Evolutionary conservation across 2,888 invertebrate genomes (phyloP), one percentile per base, ranked within the genome.

Genomic region (Sminthurides aquaticus): DNA sequence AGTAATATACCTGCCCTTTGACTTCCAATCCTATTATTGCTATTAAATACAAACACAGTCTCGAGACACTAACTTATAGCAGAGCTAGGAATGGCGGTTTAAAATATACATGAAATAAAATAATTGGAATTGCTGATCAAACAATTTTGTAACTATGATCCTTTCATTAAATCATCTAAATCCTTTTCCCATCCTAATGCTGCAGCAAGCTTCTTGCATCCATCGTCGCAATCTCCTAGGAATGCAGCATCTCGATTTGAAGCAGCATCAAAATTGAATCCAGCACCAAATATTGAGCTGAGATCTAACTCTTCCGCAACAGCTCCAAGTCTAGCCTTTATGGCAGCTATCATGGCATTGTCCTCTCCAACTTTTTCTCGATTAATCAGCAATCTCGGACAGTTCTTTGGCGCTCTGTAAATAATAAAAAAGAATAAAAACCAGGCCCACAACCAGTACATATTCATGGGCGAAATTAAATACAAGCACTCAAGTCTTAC

Each of bases 301-400:
- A 70, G 52, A 57, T 71, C 71, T 66, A 69, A 64, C 57, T 71
- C 69, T 24, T 69, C 67, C 62, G 70, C 67, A 57, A 65, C 64
- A 26, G 69, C 67, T 24, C 70, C 67, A 20, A 52, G 22, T 58
- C 80, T 70, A 48, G 80, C 80, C 34, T 81, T 73, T 62, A 80
- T 76, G 64, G 77, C 76, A 58, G 78, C 77, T 26, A 81, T 66
- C 60, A 77, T 75, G 67, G 79, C 77, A 63, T 71, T 65, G 20
- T 71, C 71, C 49, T 80, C 79, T 48, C 81, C 79, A 0, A 86
- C 88, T 76, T 86, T 86, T 80, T 91, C 91, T 28, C 90, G 84
- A 79, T 96, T 96, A 49, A 97, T 90, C 22, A 96, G 82, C 27
- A 96, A 79, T 8, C 96, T 83, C 0, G 95, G 89, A 78, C 89